These are phyloP conservation scores for Phytoseiulus persimilis DNA, from an alignment of 2,888 invertebrate species.

Conservation along the genomic window DNA sequence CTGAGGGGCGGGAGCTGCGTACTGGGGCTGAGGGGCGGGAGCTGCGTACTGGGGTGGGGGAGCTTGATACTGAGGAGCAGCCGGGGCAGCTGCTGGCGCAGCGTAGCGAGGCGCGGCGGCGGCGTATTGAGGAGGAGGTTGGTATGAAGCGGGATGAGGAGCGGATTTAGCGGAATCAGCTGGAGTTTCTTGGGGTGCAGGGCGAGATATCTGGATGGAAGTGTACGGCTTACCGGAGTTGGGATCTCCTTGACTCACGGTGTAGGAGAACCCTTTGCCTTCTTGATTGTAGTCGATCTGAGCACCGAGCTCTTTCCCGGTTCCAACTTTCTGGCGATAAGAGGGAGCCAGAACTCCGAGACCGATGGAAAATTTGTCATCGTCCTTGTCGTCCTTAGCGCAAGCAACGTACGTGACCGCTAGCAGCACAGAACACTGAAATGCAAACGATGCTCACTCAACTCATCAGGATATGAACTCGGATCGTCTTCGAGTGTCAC, in stretches of 20 bases:
- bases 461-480: too few species aligned
- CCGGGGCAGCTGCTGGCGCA: not conserved
- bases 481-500: too few species aligned
- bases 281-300: conserved; percentile 40
- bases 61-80: conserved; percentile 6
- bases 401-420: not conserved
- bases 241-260: conserved; percentile 41
- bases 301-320: conserved; percentile 36
- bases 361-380: conserved; percentile 42
- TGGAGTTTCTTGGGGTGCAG: conserved; percentile 14
- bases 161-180: not conserved
- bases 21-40: not conserved
- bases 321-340: conserved; percentile 41
- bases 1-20: not conserved
- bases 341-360: conserved; percentile 42
- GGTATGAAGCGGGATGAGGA: conserved; percentile 12
- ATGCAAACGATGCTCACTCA: not conserved
- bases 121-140: conserved; percentile 25
- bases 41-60: not conserved
- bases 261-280: conserved; percentile 42
- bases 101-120: conserved; percentile 18
- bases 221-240: conserved; percentile 31
- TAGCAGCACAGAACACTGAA: not conserved
- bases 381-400: conserved; percentile 31
- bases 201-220: conserved; percentile 22